These are phyloP conservation scores for Leptinotarsa peninsularis DNA, from an alignment of 2,888 invertebrate genomes.

Conservation along the genomic window DNA sequence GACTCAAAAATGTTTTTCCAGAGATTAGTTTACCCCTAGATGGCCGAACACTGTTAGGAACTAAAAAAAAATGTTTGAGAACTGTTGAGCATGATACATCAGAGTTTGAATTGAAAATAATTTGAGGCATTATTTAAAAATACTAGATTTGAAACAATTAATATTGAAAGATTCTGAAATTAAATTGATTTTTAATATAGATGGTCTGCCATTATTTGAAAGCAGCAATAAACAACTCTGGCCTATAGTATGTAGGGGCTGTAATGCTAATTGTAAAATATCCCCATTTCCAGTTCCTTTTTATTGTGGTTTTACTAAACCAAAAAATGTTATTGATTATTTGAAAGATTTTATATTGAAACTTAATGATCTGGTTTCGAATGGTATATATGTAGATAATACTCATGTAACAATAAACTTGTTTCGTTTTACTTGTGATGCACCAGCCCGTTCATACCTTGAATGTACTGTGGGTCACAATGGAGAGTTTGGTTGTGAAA, in stretches of 20 bases:
- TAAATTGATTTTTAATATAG: slow-evolving; percentile 23
- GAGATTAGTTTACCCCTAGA: slow-evolving; percentile 23
- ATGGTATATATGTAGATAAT: slow-evolving; percentile 22
- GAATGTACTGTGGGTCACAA: slow-evolving; percentile 27
- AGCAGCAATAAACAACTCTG: slow-evolving; percentile 24
- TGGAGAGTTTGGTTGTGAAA: slow-evolving; percentile 28
- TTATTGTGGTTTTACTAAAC: slow-evolving; percentile 30
- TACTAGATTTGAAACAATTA: slow-evolving; percentile 23
- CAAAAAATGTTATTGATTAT: slow-evolving; percentile 20
- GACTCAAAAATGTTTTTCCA: slow-evolving; percentile 21
- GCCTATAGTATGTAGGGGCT: slow-evolving; percentile 24
- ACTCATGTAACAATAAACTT: slow-evolving; percentile 24
- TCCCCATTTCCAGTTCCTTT: slow-evolving; percentile 26
- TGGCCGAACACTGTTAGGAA: slow-evolving; percentile 27
- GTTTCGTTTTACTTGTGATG: slow-evolving; percentile 30
- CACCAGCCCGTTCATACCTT: slow-evolving; percentile 30
- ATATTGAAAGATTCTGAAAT: slow-evolving; percentile 22
- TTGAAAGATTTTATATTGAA: slow-evolving; percentile 29
- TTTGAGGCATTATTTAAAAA: slow-evolving; percentile 21
- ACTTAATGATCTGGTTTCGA: slow-evolving; percentile 20
- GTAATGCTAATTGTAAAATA: slow-evolving; percentile 25
- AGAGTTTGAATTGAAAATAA: slow-evolving; percentile 24
- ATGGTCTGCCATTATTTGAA: slow-evolving; percentile 29
- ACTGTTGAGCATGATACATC: slow-evolving; percentile 21
- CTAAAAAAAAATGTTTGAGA: slow-evolving; percentile 26